Conservation (phyloP, 2,113 vertebrate genomes). For the Stigmatopora argus region DNA sequence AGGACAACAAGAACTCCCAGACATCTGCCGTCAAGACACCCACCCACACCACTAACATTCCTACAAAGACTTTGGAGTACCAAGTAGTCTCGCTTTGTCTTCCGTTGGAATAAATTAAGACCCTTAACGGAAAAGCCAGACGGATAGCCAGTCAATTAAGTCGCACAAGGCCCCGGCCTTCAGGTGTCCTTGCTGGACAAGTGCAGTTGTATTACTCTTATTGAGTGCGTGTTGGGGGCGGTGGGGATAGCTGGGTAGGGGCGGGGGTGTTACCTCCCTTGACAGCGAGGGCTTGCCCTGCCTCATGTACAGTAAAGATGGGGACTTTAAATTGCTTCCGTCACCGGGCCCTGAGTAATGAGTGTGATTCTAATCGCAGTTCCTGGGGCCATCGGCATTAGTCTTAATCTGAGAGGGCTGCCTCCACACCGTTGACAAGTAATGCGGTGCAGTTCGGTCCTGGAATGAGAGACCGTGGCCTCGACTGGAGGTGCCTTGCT, state of each 20-base stretch:
- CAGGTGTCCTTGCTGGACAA: constrained; percentile 67
- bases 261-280: constrained; percentile 38
- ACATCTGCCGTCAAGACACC: background rate
- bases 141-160: constrained; percentile 52
- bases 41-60: background rate
- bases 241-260: background rate
- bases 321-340: constrained; percentile 79
- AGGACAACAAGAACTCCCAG: constrained; percentile 26
- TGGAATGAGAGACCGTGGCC: constrained; percentile 66
- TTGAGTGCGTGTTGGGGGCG: constrained; percentile 3
- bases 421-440: constrained; percentile 71
- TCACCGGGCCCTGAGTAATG: constrained; percentile 78
- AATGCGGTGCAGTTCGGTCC: constrained; percentile 74
- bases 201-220: constrained; percentile 31
- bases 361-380: constrained; percentile 80
- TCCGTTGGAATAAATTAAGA: constrained; percentile 58
- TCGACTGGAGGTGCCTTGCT: background rate
- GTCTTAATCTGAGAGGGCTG: constrained; percentile 75
- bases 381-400: constrained; percentile 77
- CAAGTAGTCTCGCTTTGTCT: constrained; percentile 9
- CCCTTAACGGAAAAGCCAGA: constrained; percentile 24
- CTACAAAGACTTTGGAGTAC: background rate
- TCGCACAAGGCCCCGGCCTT: constrained; percentile 57
- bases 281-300: constrained; percentile 73
- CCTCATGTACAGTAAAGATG: constrained; percentile 77